Evolutionary conservation across 1,140 invertebrate genomes (phyloP).

Genomic region (Drepana arcuata): DNA sequence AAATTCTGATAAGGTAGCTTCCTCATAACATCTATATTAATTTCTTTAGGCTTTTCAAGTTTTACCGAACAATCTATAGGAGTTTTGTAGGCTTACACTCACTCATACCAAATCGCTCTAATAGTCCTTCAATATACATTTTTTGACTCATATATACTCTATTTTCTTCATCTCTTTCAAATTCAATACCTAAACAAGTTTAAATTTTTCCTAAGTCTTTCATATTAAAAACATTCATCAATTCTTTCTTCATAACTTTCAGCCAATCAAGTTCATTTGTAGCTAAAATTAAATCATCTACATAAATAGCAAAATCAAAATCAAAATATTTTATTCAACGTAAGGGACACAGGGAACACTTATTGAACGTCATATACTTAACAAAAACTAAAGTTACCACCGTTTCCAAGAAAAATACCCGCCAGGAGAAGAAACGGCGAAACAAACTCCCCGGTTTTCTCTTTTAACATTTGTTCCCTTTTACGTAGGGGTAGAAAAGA

Average conservation of each 20-base stretch:
- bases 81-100: constrained; percentile 10
- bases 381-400: no score
- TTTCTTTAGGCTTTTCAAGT: constrained; percentile 7
- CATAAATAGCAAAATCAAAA: constrained; percentile 22
- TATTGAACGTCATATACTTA: no score
- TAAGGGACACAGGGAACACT: no score
- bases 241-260: constrained; percentile 7
- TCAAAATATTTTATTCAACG: no score
- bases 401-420: no score
- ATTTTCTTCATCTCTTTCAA: constrained; percentile 10
- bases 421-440: no score
- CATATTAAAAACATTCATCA: constrained; percentile 12
- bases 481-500: no score
- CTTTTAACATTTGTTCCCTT: no score
- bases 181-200: constrained; percentile 15
- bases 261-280: constrained; percentile 9
- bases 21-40: constrained; percentile 10
- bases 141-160: constrained; percentile 14
- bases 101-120: constrained; percentile 11
- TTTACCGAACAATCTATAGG: constrained; percentile 10
- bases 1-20: constrained; percentile 19
- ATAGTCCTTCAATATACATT: constrained; percentile 4
- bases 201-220: constrained; percentile 14
- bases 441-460: no score
- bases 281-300: constrained; percentile 19